These are phyloP conservation scores for Loripinus fragilis DNA, from an alignment of 2,888 invertebrate genomes.

Conservation along the genomic window DNA sequence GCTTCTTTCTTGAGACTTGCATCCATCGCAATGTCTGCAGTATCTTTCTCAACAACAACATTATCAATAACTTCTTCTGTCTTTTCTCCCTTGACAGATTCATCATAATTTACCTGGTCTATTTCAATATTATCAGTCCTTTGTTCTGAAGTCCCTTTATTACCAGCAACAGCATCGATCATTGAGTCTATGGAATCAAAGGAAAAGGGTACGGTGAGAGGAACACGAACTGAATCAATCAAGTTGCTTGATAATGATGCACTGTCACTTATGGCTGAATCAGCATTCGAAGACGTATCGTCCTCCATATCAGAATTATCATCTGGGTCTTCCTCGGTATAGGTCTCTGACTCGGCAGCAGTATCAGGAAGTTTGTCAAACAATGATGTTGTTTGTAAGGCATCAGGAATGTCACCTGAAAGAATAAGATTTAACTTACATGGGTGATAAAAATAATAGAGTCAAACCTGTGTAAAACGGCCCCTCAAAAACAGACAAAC, in stretches of 20 bases:
- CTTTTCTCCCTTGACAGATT: not conserved
- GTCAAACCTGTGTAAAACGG: too few species aligned
- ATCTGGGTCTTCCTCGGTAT: not conserved
- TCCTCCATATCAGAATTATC: not conserved
- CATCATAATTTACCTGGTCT: not conserved
- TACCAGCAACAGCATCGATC: not conserved
- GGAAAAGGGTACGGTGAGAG: not conserved
- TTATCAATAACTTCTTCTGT: not conserved
- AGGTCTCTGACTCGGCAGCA: not conserved
- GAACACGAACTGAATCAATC: not conserved
- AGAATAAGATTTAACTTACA: too few species aligned
- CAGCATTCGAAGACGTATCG: not conserved
- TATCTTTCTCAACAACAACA: not conserved
- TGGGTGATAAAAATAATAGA: too few species aligned
- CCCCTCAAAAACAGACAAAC: too few species aligned
- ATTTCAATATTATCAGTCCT: too few species aligned
- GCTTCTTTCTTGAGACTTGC: too few species aligned
- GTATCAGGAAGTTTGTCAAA: not conserved
- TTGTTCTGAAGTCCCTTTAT: too few species aligned
- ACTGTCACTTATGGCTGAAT: conserved; percentile 7
- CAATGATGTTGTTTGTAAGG: not conserved
- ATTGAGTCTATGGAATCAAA: not conserved
- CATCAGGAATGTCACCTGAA: conserved; percentile 7
- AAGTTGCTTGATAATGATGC: not conserved
- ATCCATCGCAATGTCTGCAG: not conserved